These are phyloP conservation scores for Neolamprologus kungweensis DNA, from an alignment of 2,113 vertebrate genomes.

Conservation along the genomic window DNA sequence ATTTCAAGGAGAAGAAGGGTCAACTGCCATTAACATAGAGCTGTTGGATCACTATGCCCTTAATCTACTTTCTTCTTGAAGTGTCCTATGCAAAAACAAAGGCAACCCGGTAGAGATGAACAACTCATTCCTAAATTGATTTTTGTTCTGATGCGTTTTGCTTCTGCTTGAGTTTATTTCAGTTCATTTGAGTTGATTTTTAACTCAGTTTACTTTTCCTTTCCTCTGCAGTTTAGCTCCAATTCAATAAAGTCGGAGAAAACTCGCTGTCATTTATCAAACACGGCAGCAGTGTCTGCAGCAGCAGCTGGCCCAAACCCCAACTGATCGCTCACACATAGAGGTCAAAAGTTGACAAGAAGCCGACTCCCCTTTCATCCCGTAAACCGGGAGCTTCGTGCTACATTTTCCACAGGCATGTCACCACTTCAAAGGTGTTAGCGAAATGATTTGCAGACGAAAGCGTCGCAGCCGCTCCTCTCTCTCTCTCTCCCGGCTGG, in stretches of 20 bases:
- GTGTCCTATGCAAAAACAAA: not conserved
- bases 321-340: conserved; percentile 10
- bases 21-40: not conserved
- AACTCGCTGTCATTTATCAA: conserved; percentile 22
- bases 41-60: not conserved
- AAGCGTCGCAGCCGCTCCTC: not conserved
- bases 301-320: conserved; percentile 38
- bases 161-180: not conserved
- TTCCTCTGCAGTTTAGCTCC: not conserved
- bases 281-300: conserved; percentile 12
- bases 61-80: not conserved
- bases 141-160: not conserved
- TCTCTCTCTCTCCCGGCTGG: not conserved
- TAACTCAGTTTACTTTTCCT: not conserved
- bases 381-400: not conserved
- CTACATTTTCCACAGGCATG: conserved; percentile 35
- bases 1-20: not conserved
- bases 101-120: not conserved
- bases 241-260: not conserved
- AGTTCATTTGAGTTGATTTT: conserved; percentile 8
- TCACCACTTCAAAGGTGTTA: conserved; percentile 55
- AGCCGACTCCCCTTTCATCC: conserved; percentile 49
- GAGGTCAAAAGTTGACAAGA: conserved; percentile 62
- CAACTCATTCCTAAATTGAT: not conserved
- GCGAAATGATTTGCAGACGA: conserved; percentile 44